Evolutionary conservation across 2,113 vertebrate genomes (phyloP).

Genomic region (Himantopus leucocephalus): DNA sequence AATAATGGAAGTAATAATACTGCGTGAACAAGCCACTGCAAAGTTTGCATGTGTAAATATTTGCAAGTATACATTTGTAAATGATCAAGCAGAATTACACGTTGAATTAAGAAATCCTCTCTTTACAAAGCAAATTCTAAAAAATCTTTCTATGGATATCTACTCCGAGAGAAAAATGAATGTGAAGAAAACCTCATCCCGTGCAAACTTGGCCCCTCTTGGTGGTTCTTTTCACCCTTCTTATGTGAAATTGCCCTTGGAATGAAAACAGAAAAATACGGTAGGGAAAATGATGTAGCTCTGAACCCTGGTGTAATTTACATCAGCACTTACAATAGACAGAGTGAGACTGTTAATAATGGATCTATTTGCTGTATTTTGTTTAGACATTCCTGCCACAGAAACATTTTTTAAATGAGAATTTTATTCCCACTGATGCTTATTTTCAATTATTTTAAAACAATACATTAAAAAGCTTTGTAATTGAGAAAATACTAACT

Average conservation of each 20-base stretch:
- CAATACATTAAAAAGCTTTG: slow-evolving; percentile 42
- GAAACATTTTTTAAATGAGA: slow-evolving; percentile 46
- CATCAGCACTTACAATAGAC: neutral
- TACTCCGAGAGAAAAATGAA: neutral
- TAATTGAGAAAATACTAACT: slow-evolving; percentile 18
- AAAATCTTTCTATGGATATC: too few species aligned
- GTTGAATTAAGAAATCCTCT: neutral
- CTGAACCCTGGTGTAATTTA: neutral
- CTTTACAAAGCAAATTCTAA: neutral
- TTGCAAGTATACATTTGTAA: neutral
- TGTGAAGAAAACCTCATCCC: neutral
- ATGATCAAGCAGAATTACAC: neutral
- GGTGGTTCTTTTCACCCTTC: neutral
- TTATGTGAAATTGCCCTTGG: neutral
- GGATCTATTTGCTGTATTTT: neutral
- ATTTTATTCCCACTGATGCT: slow-evolving; percentile 33
- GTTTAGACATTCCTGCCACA: neutral
- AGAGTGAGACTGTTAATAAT: neutral
- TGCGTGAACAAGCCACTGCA: neutral
- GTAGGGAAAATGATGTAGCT: neutral
- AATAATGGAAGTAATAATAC: neutral
- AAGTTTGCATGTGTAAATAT: neutral
- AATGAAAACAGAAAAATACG: neutral
- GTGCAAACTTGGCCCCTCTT: neutral
- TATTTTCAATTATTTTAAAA: slow-evolving; percentile 64